Evolutionary conservation across 1,140 invertebrate genomes (phyloP), one percentile per base, ranked within the genome.

Genomic region (Apis cerana): DNA sequence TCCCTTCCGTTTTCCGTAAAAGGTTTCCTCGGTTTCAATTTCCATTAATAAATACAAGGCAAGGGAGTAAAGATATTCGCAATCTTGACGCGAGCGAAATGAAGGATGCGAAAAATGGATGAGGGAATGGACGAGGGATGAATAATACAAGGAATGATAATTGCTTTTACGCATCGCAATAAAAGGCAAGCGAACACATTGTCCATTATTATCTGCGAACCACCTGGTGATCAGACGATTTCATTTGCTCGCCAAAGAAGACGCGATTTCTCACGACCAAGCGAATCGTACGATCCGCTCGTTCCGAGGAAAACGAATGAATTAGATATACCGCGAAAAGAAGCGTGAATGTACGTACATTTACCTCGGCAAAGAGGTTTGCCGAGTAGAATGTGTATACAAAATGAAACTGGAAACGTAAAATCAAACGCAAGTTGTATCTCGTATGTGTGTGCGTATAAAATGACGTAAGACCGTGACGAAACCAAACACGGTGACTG

Each of bases 341-440:
- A n/a, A 70, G 52, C 17, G 17, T 65, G 62, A 80, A 75, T 52
- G 19, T 43, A 33, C 13, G 13, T n/a, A 76, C 80, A 12, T 59
- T 69, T 82, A 76, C 64, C 76, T 82, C 75, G 33, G 33, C 33
- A 33, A 33, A 75, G 62, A 75, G 75, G 72, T 56, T 69, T 54
- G 56, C 43, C 64, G 17, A 43, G 56, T 76, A 54, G 48, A 82
- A 67, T 43, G 72, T 59, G 43, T 75, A 75, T 33, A 33, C 52
- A 50, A 81, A 81, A 75, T 48, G 54, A 81, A 67, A 75, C 62
- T 59, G 4, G 79, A 56, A 74, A 58, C n/a, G 33, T 64, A 80
- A 80, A 74, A 56, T 80, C 52, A 27, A 50, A 2, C 9, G 13
- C 12, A 48, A 27, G 50, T 33, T 54, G 43, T 54, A 54, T 75